A percentile compares a stretch with the other conserved stretches of the same genome.
Evolutionary conservation across 2,113 vertebrate genomes (phyloP).

Genomic region (Notothenia coriiceps): DNA sequence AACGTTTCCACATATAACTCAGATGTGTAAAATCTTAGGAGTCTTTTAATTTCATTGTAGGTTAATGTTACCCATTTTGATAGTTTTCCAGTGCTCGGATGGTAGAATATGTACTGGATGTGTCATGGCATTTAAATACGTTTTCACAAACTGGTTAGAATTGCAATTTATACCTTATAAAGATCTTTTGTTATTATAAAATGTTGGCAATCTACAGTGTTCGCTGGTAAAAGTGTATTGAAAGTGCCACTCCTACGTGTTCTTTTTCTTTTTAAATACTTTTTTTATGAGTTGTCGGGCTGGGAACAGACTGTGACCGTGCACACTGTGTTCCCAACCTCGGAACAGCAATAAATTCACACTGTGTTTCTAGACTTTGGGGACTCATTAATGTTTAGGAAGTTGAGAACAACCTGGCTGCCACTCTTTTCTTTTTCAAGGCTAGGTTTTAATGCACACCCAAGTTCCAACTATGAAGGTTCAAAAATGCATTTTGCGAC

Average conservation of each 20-base stretch:
- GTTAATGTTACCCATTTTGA: too few relatives aligned
- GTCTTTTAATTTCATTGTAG: neutral
- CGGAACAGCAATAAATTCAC: neutral
- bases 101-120: neutral
- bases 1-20: neutral
- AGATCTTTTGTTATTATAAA: neutral
- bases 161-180: neutral
- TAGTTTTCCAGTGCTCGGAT: neutral
- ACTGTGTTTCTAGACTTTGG: neutral
- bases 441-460: neutral
- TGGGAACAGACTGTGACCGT: neutral
- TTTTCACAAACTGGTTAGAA: neutral
- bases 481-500: neutral
- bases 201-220: neutral
- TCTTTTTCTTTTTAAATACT: neutral
- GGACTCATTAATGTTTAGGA: conserved; percentile 9
- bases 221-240: neutral
- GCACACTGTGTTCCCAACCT: conserved; percentile 14
- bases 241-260: neutral
- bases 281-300: neutral
- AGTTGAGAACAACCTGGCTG: conserved; percentile 18
- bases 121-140: neutral
- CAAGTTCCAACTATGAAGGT: neutral
- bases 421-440: neutral
- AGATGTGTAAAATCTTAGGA: neutral